Evolutionary conservation across 2,888 invertebrate species (phyloP).

Genomic region (Lepidonotus clava): DNA sequence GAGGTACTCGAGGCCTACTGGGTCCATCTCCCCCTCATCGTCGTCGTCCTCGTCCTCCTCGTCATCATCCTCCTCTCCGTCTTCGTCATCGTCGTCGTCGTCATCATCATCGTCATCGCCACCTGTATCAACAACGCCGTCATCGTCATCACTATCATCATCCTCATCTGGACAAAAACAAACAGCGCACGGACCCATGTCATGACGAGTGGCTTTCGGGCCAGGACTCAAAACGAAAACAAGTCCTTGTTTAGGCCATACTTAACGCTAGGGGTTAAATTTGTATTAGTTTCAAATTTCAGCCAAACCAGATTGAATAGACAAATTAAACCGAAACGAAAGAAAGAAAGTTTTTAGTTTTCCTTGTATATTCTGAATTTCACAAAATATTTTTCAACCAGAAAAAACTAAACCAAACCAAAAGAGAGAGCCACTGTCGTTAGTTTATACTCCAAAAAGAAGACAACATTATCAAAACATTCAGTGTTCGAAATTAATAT

Average conservation of each 20-base stretch:
- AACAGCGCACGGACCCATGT: background rate
- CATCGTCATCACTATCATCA: slow-evolving; percentile 62
- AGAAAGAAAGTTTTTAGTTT: too few relatives aligned
- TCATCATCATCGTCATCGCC: slow-evolving; percentile 65
- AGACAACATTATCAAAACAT: too few relatives aligned
- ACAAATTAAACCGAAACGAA: too few relatives aligned
- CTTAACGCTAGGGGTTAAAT: background rate
- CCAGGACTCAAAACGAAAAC: background rate
- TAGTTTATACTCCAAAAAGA: too few relatives aligned
- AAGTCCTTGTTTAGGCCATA: background rate
- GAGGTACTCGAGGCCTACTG: slow-evolving; percentile 86
- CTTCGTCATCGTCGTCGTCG: slow-evolving; percentile 84
- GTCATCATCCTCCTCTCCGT: slow-evolving; percentile 80
- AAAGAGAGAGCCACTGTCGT: background rate
- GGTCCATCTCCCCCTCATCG: slow-evolving; percentile 82
- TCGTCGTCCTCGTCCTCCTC: slow-evolving; percentile 82
- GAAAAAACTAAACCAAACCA: too few relatives aligned
- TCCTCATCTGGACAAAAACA: slow-evolving; percentile 68
- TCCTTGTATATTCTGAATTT: too few relatives aligned
- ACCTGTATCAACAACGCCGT: slow-evolving; percentile 59
- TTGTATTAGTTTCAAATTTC: too few relatives aligned
- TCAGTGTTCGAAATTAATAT: too few relatives aligned
- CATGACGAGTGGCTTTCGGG: background rate
- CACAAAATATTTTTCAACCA: too few relatives aligned
- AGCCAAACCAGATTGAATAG: too few relatives aligned